Base-by-base conservation (phyloP, 2,113 vertebrate genomes). In the Cyprinodon brontotheroides region DNA sequence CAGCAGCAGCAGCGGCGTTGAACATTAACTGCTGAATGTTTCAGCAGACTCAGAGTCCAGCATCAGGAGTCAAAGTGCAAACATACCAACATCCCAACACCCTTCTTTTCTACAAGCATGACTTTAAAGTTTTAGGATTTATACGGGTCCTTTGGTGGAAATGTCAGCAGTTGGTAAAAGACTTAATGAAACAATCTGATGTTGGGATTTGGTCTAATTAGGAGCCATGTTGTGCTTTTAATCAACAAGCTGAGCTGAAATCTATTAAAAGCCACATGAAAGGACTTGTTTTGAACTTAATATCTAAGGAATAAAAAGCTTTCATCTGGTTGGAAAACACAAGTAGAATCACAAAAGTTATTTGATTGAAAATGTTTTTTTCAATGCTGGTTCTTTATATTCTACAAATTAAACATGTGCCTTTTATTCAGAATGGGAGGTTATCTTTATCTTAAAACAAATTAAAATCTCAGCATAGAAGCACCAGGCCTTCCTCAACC, bases 1-100 rank as follows among this genome's bases (percentile, higher is more conserved):
- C 29, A 29, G 67, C 70, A 61, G 47, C 37, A 29, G 67, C 70
- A 64, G 47, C 37, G 70, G 73, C 0, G 72, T 62, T 70, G 48
- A 83, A 72, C 77, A 73, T 85, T 83, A 86, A 81, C 82, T 0
- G 15, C 38, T 70, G 70, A 85, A 74, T 68, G 75, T 75, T 83
- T 80, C 38, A 40, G 70, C 82, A 75, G 73, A 78, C 48, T 77
- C 73, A 3, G 65, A 74, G 70, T 62, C 69, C 3, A 17, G 65
- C 43, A 20, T 61, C 15, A 13, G 70, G 64, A 59, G 61, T 20
- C 17, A 2, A 61, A 87, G 67, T 65, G 45, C 50, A 74, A 76
- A 81, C 82, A 71, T 53, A 20, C 41, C 8, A 50, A 4, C 38
- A 12, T 60, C 57, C 67, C 67, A 68, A 68, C 62, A 11, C 75